Evolutionary conservation across 2,113 vertebrate species (phyloP), one percentile per base, ranked within the genome.

Genomic region (Herpetotheres cachinnans): DNA sequence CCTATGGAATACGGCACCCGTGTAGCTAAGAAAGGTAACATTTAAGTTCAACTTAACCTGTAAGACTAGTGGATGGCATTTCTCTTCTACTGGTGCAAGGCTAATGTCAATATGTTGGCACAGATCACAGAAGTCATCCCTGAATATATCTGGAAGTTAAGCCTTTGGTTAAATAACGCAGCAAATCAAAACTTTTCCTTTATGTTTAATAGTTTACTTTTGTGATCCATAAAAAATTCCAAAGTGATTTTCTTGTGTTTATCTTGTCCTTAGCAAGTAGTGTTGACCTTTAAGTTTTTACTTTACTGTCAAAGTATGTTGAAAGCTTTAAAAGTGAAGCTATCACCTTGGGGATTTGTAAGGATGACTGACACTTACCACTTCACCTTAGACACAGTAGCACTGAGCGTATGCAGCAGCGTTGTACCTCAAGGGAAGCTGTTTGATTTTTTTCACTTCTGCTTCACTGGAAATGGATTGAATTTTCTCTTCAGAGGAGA

Each of bases 261-360:
- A 25, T 95, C 95, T 95, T 97, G 95, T 98, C 98, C 97, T 98
- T 96, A 98, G 97, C 97, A 98, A 93, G 97, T 97, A 97, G 97
- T 72, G 83, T 92, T 99, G 98, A 99, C 98, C 98, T 99, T 99
- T 98, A 92, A 91, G 95, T 98, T 97, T 97, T 90, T 95, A 95
- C 98, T 98, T 97, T 95, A 90, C 98, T 99, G 98, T 99, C 98
- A 98, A 96, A 98, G 96, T 97, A 97, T 77, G 95, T 98, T 94
- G 96, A 95, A 97, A 97, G 97, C 98, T 98, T 97, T 96, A 97
- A 97, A 98, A 96, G 89, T 97, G 95, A 98, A 97, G 97, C 98
- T 97, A 97, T 97, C 98, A 98, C 96, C 82, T 70, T 97, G 94
- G 98, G 97, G 96, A 98, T 97, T 97, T 82, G 94, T 96, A 87